A percentile compares a stretch with the other conserved stretches of the same genome.
phyloP scores from a whole-genome alignment of 2,888 invertebrate genomes.

The Incurvaria masculella region DNA sequence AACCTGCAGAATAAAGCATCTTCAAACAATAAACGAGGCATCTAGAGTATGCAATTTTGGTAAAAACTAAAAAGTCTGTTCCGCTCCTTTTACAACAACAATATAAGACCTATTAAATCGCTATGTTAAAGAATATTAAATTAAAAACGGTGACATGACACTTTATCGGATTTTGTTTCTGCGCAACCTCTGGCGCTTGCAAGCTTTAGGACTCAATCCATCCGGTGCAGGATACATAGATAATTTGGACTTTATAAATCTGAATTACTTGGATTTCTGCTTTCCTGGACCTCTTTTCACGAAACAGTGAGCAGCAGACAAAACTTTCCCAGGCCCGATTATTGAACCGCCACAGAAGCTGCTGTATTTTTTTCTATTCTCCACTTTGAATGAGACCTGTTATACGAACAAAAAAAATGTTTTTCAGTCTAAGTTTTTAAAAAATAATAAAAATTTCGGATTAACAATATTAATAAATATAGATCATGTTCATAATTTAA shows the following conservation, averaged over 20 bases:
- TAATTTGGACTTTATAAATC: not conserved
- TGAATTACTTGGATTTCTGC: not conserved
- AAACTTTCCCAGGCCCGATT: not conserved
- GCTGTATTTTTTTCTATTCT: not conserved
- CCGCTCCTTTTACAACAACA: too few species aligned
- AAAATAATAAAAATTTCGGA: not conserved
- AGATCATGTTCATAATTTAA: too few species aligned
- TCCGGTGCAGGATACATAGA: not conserved
- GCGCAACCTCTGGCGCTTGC: not conserved
- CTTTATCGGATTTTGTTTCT: not conserved
- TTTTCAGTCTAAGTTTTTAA: not conserved
- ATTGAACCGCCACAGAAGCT: conserved; percentile 8
- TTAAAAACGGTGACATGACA: not conserved
- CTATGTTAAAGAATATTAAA: not conserved
- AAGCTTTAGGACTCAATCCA: not conserved
- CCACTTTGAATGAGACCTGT: conserved; percentile 5
- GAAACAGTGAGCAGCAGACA: conserved; percentile 8
- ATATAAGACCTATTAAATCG: too few species aligned
- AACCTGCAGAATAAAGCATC: not conserved
- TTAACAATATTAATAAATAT: not conserved
- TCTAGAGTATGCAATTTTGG: not conserved
- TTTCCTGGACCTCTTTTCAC: not conserved
- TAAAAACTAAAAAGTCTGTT: not conserved
- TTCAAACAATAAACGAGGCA: not conserved
- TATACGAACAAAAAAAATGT: not conserved